Evolutionary conservation across 2,113 vertebrate species (phyloP).

Genomic region (Speoplatyrhinus poulsoni): DNA sequence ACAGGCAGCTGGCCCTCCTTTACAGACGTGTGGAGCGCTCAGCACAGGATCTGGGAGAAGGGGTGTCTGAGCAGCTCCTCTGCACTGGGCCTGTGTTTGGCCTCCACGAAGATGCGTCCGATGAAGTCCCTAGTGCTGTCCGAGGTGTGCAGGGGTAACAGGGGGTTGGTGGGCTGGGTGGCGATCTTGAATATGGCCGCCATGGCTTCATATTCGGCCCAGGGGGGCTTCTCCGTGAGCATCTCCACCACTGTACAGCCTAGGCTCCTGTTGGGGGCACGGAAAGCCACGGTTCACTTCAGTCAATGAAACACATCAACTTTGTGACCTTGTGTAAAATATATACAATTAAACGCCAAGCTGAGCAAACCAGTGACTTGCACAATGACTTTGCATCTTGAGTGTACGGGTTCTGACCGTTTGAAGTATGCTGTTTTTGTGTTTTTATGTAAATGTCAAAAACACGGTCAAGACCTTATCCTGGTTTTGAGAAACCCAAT

Average conservation of each 20-base stretch:
- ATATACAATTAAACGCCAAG: constrained; percentile 12
- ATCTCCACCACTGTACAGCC: constrained; percentile 96
- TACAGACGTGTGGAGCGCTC: constrained; percentile 56
- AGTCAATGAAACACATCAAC: neutral
- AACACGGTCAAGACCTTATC: too few relatives aligned
- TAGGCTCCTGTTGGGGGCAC: constrained; percentile 82
- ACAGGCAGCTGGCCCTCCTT: neutral
- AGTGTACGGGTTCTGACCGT: too few relatives aligned
- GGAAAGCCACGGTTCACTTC: neutral
- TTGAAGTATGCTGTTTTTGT: too few relatives aligned
- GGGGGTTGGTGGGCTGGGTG: constrained; percentile 93
- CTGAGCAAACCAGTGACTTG: constrained; percentile 17
- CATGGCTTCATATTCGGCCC: constrained; percentile 97
- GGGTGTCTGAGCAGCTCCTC: constrained; percentile 94
- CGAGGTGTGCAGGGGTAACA: constrained; percentile 88
- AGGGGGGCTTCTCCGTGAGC: constrained; percentile 95
- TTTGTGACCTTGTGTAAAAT: neutral
- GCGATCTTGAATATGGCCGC: constrained; percentile 97
- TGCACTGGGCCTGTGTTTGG: constrained; percentile 90
- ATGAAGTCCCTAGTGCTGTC: constrained; percentile 91
- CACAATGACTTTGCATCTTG: neutral
- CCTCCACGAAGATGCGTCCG: constrained; percentile 92
- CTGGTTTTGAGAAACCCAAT: too few relatives aligned
- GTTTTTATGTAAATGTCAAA: too few relatives aligned
- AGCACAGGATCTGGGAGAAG: constrained; percentile 92